Percentiles rank a stretch among this genome's conserved stretches.
Conservation (phyloP, 1,140 invertebrate species). For the Heterodera schachtii region DNA sequence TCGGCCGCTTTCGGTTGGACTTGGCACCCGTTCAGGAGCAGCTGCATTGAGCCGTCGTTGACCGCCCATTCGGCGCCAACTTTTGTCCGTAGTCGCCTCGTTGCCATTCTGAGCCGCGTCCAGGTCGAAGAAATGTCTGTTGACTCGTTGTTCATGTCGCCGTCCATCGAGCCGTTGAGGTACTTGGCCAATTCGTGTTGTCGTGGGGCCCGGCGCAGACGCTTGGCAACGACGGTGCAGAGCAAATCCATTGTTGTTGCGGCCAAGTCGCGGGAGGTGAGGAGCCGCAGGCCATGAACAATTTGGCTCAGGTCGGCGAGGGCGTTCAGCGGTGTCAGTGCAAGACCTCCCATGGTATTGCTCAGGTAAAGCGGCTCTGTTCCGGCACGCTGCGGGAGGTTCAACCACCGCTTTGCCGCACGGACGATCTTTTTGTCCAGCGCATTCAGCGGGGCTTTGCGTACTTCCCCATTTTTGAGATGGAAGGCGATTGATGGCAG, state of each 20-base stretch:
- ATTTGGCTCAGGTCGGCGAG: slow-evolving; percentile 23
- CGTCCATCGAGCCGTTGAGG: slow-evolving; percentile 2
- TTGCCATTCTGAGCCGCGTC: background rate
- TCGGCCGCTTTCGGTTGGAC: background rate
- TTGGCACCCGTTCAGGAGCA: background rate
- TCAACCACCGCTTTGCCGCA: slow-evolving; percentile 4
- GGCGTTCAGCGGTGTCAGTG: slow-evolving; percentile 5
- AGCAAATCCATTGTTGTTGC: background rate
- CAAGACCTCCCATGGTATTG: slow-evolving; percentile 16
- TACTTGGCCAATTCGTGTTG: background rate
- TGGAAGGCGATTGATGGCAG: no score
- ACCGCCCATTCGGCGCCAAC: background rate
- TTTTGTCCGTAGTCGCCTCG: background rate
- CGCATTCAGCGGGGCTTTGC: no score
- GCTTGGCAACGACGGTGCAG: background rate
- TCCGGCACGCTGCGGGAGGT: slow-evolving; percentile 21
- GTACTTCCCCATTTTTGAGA: no score
- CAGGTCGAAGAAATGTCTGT: background rate
- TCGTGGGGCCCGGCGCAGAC: background rate
- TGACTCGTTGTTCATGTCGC: background rate
- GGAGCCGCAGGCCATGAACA: slow-evolving; percentile 19
- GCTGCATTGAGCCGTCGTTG: background rate
- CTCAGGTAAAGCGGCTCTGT: slow-evolving; percentile 21
- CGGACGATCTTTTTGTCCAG: no score
- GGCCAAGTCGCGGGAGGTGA: slow-evolving; percentile 17